These are phyloP conservation scores for Bembecia ichneumoniformis DNA, from an alignment of 2,888 invertebrate species.

Conservation along the genomic window DNA sequence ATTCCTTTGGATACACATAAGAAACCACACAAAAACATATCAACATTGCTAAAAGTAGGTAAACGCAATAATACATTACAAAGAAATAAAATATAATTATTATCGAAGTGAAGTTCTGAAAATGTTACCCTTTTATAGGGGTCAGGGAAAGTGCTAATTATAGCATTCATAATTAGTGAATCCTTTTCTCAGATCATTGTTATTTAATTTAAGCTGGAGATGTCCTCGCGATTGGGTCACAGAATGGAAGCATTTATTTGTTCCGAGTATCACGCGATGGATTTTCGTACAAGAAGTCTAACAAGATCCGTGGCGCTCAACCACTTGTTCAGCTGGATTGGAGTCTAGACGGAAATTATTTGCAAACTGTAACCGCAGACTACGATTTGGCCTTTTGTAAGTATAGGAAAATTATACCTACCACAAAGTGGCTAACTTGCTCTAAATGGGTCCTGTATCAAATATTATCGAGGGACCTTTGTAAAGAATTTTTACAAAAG, in stretches of 20 bases:
- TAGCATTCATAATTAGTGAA: neutral
- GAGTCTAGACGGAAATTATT: constrained; percentile 89
- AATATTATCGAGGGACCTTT: no score
- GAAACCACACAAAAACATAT: no score
- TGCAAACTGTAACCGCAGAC: constrained; percentile 92
- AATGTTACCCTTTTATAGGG: no score
- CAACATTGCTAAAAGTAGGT: no score
- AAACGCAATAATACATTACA: neutral
- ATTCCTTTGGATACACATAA: no score
- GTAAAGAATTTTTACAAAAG: no score
- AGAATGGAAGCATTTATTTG: constrained; percentile 82
- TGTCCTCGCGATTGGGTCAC: constrained; percentile 89
- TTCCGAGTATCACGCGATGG: constrained; percentile 91
- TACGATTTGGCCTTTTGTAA: constrained; percentile 91
- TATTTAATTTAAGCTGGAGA: constrained; percentile 79
- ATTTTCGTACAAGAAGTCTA: constrained; percentile 90
- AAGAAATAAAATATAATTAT: no score
- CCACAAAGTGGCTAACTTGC: no score
- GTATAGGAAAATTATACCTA: constrained; percentile 22
- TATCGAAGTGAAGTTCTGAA: neutral
- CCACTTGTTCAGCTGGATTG: constrained; percentile 90
- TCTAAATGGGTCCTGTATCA: no score
- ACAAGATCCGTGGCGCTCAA: constrained; percentile 89
- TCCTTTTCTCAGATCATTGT: constrained; percentile 2
- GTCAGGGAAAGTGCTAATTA: no score